Evolutionary conservation across 2,797 vertebrate species (phyloP).

Genomic region (Clarias pachynema): DNA sequence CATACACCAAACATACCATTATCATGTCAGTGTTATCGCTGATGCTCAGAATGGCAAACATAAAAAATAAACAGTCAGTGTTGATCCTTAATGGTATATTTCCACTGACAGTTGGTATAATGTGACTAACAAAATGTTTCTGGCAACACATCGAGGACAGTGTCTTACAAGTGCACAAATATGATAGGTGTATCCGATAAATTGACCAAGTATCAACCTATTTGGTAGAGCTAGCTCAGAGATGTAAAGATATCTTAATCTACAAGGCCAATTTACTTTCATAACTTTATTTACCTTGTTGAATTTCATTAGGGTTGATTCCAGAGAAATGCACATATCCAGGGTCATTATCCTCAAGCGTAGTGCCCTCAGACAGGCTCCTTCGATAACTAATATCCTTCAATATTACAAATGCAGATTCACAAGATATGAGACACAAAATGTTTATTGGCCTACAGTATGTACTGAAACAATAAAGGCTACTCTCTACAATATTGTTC

Average conservation of each 20-base stretch:
- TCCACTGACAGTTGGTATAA: not conserved
- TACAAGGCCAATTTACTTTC: not conserved
- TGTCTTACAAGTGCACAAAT: not conserved
- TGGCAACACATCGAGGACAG: too few relatives aligned
- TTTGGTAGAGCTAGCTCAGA: not conserved
- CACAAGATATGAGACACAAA: not conserved
- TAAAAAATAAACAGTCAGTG: not conserved
- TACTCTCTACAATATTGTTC: not conserved
- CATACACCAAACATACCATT: not conserved
- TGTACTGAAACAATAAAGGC: not conserved
- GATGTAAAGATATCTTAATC: not conserved
- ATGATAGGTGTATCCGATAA: not conserved
- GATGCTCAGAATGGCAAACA: not conserved
- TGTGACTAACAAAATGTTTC: not conserved
- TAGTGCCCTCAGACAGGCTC: slow-evolving; percentile 73
- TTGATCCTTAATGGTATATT: not conserved
- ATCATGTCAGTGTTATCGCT: not conserved
- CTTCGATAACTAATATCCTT: slow-evolving; percentile 64
- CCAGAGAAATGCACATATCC: slow-evolving; percentile 66
- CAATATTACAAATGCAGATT: not conserved
- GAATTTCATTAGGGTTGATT: slow-evolving; percentile 57
- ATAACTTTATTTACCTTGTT: slow-evolving; percentile 65
- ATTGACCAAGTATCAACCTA: not conserved
- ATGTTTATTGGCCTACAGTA: not conserved
- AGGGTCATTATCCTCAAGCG: slow-evolving; percentile 65